These are phyloP conservation scores for Calephelis perditalis DNA, from an alignment of 2,888 invertebrate species.

Conservation along the genomic window DNA sequence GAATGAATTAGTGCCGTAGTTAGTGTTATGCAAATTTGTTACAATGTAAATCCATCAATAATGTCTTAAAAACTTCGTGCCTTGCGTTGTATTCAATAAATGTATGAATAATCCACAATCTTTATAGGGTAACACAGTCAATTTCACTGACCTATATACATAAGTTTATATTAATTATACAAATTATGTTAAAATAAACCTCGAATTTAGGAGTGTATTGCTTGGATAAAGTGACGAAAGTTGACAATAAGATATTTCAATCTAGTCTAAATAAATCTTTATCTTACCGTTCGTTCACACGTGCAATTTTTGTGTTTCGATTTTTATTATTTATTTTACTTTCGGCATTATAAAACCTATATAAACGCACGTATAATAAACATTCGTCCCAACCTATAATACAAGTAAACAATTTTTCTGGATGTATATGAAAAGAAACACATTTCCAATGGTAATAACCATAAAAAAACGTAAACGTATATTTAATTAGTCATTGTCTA, in stretches of 20 bases:
- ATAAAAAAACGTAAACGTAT: no score
- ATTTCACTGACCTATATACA: conserved; percentile 66
- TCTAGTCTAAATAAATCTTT: conserved; percentile 66
- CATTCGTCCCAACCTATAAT: no score
- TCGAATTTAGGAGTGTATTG: conserved; percentile 67
- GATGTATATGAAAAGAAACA: no score
- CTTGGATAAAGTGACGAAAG: conserved; percentile 59
- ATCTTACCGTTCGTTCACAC: conserved; percentile 30
- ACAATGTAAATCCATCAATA: conserved; percentile 22
- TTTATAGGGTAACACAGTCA: conserved; percentile 66
- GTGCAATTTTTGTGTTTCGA: no score
- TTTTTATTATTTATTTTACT: no score
- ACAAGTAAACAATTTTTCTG: no score
- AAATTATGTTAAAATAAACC: conserved; percentile 53
- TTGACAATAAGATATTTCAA: conserved; percentile 67
- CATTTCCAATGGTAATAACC: no score
- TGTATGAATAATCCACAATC: conserved; percentile 49
- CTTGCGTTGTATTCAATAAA: conserved; percentile 68
- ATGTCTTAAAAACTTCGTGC: conserved; percentile 56
- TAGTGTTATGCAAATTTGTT: not conserved
- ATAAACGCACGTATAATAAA: no score
- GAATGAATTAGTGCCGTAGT: no score
- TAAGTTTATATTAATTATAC: conserved; percentile 52
- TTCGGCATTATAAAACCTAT: no score
- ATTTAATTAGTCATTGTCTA: no score